Conservation (phyloP, 2,113 vertebrate species). For the Hippotragus niger region DNA sequence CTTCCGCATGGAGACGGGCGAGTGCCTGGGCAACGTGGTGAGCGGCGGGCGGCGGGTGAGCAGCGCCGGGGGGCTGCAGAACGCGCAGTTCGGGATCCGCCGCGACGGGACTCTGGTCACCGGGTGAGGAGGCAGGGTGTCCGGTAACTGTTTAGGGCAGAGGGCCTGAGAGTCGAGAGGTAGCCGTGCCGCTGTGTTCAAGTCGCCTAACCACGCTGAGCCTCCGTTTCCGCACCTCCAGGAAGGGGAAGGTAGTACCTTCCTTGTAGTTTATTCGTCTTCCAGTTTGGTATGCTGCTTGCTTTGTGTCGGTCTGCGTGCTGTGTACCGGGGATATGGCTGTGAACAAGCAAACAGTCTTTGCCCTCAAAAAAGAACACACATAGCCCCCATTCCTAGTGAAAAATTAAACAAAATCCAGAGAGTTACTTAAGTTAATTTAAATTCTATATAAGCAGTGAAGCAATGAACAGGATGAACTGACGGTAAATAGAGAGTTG, state of each 20-base stretch:
- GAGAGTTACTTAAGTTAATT: neutral
- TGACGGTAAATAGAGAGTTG: neutral
- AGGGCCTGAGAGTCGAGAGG: neutral
- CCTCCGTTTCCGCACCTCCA: neutral
- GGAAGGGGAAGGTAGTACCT: neutral
- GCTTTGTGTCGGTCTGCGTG: neutral
- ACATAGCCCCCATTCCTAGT: neutral
- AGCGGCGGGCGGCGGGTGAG: constrained; percentile 85
- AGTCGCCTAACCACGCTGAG: neutral
- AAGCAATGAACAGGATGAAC: neutral
- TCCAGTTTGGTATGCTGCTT: neutral
- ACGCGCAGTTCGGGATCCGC: constrained; percentile 96
- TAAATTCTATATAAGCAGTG: neutral
- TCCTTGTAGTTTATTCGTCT: neutral
- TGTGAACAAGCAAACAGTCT: neutral
- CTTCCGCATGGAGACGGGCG: constrained; percentile 76
- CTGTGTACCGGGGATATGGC: neutral
- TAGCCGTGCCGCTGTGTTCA: neutral
- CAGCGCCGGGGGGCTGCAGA: constrained; percentile 88
- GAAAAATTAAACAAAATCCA: neutral
- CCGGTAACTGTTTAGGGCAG: neutral
- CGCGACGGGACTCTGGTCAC: constrained; percentile 92
- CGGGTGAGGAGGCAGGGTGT: constrained; percentile 85
- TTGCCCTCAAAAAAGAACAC: neutral
- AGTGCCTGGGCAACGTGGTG: constrained; percentile 92